Conservation (phyloP, 2,888 invertebrate species). For the Ceratothoa steindachneri region DNA sequence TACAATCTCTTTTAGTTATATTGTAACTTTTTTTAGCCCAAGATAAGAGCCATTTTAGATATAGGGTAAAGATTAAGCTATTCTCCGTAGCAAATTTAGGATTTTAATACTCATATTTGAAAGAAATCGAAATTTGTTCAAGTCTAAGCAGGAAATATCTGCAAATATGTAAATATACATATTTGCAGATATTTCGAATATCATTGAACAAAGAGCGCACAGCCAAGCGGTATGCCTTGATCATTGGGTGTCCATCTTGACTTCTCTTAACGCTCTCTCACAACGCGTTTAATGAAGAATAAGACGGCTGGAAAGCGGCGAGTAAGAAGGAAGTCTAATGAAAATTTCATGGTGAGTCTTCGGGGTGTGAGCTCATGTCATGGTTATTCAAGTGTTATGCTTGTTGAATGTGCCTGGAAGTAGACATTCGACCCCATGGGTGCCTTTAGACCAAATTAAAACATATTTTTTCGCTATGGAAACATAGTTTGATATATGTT, state of each 20-base stretch:
- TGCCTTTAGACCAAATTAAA: conserved; percentile 10
- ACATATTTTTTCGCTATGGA: not conserved
- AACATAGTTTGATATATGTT: conserved; percentile 1
- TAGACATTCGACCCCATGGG: conserved; percentile 2
- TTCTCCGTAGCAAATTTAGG: too few species aligned
- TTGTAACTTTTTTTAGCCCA: too few species aligned
- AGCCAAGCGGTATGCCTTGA: not conserved
- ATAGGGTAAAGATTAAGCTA: too few species aligned
- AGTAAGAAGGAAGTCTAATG: not conserved
- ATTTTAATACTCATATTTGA: too few species aligned
- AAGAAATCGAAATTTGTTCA: too few species aligned
- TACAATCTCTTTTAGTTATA: too few species aligned
- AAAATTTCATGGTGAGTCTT: conserved; percentile 3
- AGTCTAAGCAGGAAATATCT: too few species aligned
- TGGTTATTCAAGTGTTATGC: conserved; percentile 13
- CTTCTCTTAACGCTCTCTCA: conserved; percentile 2
- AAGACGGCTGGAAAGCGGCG: not conserved
- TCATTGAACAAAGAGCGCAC: too few species aligned
- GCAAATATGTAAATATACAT: too few species aligned
- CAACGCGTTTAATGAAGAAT: not conserved
- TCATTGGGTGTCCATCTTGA: not conserved
- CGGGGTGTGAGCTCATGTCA: conserved; percentile 4
- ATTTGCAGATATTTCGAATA: too few species aligned
- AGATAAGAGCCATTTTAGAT: too few species aligned
- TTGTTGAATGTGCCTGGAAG: conserved; percentile 5